Base-by-base conservation (phyloP, 2,113 vertebrate species). In the Semnopithecus entellus region DNA sequence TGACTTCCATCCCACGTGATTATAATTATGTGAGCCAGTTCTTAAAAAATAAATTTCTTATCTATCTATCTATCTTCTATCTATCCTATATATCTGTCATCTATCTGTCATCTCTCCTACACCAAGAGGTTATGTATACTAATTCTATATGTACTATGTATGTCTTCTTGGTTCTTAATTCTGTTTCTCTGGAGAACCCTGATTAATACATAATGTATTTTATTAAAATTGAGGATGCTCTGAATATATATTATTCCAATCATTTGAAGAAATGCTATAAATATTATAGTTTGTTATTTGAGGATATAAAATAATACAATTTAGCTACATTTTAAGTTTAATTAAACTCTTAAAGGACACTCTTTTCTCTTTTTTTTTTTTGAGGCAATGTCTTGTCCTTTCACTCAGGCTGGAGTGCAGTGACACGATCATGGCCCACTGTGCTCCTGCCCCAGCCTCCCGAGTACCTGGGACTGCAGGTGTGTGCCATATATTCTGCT, bases 231-330 rank as follows among this genome's bases (percentile, higher is more conserved):
- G 66, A 91, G 16, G 45, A 76, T 50, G 35, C 52, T 86, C 55
- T 92, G 27, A 87, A 78, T 9, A n/a, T 73, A 50, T 76, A 16
- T 81, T 81, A 70, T 91, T n/a, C 13, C 32, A 92, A 38, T 89
- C 25, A 73, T 87, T 93, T 96, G 27, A 48, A 81, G 38, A 94
- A 83, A 88, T 96, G 9, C 4, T 96, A 2, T 82, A 89, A 59
- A 82, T 88, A 48, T 76, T 95, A 70, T 85, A 64, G n/a, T 30
- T 85, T 93, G n/a, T 85, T 96, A 84, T 80, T 30, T 80, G 59
- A 95, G 52, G 32, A 91, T 96, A 70, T 93, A 25, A 73, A 94
- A 94, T 12, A 95, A 90, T 92, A 14, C 4, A 95, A 30, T 86
- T 66, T 95, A 94, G 17, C 22, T 93, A 45, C 16, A 82, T n/a